Base-by-base conservation (phyloP, 2,113 vertebrate genomes). In the Tenrec ecaudatus region DNA sequence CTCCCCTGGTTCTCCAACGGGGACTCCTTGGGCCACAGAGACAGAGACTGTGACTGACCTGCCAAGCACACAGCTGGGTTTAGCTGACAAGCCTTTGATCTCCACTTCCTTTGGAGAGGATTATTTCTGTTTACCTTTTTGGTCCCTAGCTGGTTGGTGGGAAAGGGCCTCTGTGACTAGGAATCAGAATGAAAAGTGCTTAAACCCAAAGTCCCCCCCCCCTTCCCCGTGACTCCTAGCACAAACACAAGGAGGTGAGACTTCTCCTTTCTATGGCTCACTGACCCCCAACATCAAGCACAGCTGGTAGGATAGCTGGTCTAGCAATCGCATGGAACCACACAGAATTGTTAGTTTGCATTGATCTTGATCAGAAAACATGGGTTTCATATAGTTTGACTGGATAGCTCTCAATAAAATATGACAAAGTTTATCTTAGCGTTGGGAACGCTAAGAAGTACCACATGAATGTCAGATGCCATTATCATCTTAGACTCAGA, bases 1-100 rank as follows among this genome's bases (percentile, higher is more conserved):
- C 36, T 66, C 25, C 69, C 40, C 47, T 88, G 78, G 19, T 66
- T 92, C 43, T 86, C 38, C n/a, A 78, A 40, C 12, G 58, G 62
- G 69, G 25, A 17, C 47, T 10, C 0, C 5, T 57, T 2, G 27
- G 17, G 9, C 9, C 19, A 0, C 20, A 15, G 9, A 17, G 1
- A 15, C 16, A 64, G 17, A 53, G 71, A 80, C 58, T 38, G 22
- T 53, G 36, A 78, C 4, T 91, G 43, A 68, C 1, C 31, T 92
- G 57, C 12, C 33, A 25, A 80, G 33, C 16, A 64, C 17, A 29
- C 4, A 53, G 10, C 47, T 88, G 16, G 79, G 43, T 60, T 86
- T 33, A 91, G 22, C 47, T 93, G 4, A 40, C 15, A 95, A 92
- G 23, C 4, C 73, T 66, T 7, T 86, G 7, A 5, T 62, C 3